phyloP scores from a whole-genome alignment of 1,140 invertebrate genomes.

The Drosophila oshimai region DNA sequence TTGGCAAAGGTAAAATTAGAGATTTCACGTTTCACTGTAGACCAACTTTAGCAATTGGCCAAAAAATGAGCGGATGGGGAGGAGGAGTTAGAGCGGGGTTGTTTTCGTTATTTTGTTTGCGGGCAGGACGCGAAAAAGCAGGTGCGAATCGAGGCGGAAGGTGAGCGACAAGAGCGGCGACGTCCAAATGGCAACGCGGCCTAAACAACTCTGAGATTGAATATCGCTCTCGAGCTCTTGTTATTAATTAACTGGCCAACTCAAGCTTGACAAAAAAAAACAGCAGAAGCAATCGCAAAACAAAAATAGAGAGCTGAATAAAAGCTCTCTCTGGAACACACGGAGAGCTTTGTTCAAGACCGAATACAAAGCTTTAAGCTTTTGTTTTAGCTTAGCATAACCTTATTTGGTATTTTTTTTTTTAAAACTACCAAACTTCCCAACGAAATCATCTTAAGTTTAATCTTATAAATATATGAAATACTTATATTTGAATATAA shows the following conservation, averaged over 20 bases:
- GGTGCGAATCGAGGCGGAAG: slow-evolving; percentile 8
- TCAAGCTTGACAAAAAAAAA: slow-evolving; percentile 64
- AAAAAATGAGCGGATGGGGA: slow-evolving; percentile 9
- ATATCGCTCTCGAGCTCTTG: slow-evolving; percentile 51
- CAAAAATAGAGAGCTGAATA: slow-evolving; percentile 1
- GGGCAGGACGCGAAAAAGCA: slow-evolving; percentile 49
- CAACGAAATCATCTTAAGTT: too few species aligned
- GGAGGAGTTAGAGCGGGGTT: background rate
- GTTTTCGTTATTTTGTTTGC: slow-evolving; percentile 5
- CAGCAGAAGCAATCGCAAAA: slow-evolving; percentile 8
- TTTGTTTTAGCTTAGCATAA: background rate
- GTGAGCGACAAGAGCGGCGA: slow-evolving; percentile 27
- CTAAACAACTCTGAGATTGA: slow-evolving; percentile 61
- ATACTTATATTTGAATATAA: too few species aligned
- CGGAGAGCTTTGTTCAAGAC: background rate
- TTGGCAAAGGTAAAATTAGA: slow-evolving; percentile 32
- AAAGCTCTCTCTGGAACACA: slow-evolving; percentile 30
- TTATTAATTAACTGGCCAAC: slow-evolving; percentile 78
- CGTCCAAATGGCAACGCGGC: slow-evolving; percentile 65
- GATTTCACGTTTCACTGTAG: slow-evolving; percentile 60
- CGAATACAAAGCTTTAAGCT: background rate
- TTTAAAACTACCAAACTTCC: too few species aligned
- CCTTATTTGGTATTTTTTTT: too few species aligned
- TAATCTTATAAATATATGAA: too few species aligned
- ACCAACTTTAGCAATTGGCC: slow-evolving; percentile 48